Base-by-base conservation (phyloP, 2,888 invertebrate species). In the Polydrusus pterygomalis region DNA sequence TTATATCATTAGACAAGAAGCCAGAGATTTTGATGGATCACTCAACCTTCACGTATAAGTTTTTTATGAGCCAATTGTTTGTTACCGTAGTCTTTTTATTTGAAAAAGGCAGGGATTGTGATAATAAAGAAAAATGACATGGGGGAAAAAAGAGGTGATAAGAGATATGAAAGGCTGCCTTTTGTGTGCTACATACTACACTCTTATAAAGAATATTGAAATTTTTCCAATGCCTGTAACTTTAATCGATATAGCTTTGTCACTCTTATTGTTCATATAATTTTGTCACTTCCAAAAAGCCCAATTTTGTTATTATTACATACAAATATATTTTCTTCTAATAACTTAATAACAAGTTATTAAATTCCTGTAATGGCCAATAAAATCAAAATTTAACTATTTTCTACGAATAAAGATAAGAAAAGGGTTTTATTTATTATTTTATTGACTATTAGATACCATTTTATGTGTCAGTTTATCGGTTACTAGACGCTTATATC, bases 11-110 rank as follows among this genome's bases (percentile, higher is more conserved):
- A 51, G 20, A 10, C 18, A 25, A 51, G 25, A 9, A 51, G 13
- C 5, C 51, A 51, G 25, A 51, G 20, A 25, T 51, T 51, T 51
- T 51, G 51, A 51, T 51, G 51, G 51, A 51, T 51, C 18, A 9
- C 25, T 47, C 20, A 51, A 20, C 51, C 51, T 51, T 20, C 51
- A 11, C 20, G 25, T 25, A 51, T 51, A 51, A 10, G 20, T 20
- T 45, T 49, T 51, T 51, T 51, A 51, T 51, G 51, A 51, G 51
- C 10, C 20, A 51, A 51, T 51, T 51, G 51, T 51, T 51, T 51
- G 51, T 51, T 51, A 49, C 25, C 11, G 20, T 0, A 9, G 51
- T 51, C 15, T 47, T 51, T 51, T 25, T 20, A 51, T 51, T 51
- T 51, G 51, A 18, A 13, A 25, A 51, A 18, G 10, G 20, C 20